Conservation (phyloP, 2,888 invertebrate genomes). For the Camptogramma bilineatum region DNA sequence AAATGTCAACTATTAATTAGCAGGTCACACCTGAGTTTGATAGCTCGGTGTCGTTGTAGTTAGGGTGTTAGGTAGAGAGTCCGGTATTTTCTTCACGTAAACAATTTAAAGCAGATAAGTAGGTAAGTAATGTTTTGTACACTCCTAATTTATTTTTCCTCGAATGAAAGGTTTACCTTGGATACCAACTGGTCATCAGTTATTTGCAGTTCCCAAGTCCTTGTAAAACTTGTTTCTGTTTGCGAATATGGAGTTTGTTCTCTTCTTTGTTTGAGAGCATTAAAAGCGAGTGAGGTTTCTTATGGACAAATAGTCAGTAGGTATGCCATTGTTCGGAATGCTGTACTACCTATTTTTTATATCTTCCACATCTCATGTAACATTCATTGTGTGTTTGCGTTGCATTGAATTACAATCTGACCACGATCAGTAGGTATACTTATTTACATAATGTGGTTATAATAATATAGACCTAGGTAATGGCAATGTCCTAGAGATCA, state of each 20-base stretch:
- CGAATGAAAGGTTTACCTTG: not conserved
- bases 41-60: not conserved
- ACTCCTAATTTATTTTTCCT: not conserved
- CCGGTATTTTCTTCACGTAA: too few relatives aligned
- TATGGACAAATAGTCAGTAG: slow-evolving; percentile 21
- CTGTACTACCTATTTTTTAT: slow-evolving; percentile 44
- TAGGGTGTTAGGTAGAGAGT: not conserved
- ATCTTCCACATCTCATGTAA: slow-evolving; percentile 42
- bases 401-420: slow-evolving; percentile 51
- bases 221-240: slow-evolving; percentile 30
- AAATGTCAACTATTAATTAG: not conserved
- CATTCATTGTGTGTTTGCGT: slow-evolving; percentile 48
- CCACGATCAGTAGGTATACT: slow-evolving; percentile 19
- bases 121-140: not conserved
- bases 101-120: too few relatives aligned
- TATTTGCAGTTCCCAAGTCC: slow-evolving; percentile 25
- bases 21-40: not conserved
- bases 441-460: slow-evolving; percentile 5
- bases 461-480: slow-evolving; percentile 3
- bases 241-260: slow-evolving; percentile 12
- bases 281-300: slow-evolving; percentile 19
- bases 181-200: slow-evolving; percentile 6
- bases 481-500: not conserved
- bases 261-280: slow-evolving; percentile 20
- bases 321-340: slow-evolving; percentile 42